Percentiles rank a stretch among this genome's conserved stretches.
These are phyloP conservation scores for Hozukius guyotensis DNA, from an alignment of 2,797 vertebrate species.

Conservation along the genomic window DNA sequence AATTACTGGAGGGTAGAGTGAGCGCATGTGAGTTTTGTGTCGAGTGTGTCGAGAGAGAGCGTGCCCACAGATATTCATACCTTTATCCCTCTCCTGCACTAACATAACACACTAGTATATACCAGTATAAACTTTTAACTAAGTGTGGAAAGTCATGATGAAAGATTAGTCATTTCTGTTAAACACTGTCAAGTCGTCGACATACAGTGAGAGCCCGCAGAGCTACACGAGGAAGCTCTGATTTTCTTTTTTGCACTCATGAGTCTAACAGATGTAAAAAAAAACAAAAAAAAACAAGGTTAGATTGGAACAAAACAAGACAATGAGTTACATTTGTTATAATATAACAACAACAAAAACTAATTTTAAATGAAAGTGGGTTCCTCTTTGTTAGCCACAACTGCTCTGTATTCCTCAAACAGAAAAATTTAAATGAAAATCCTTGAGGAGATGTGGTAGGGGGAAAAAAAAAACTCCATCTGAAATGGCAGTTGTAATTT, in stretches of 20 bases:
- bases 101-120: constrained; percentile 30
- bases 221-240: constrained; percentile 34
- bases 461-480: background rate
- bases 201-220: constrained; percentile 34
- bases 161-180: constrained; percentile 25
- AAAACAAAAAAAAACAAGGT: constrained; percentile 20
- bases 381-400: constrained; percentile 5
- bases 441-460: background rate
- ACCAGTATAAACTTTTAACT: background rate
- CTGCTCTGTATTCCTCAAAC: background rate
- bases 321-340: constrained; percentile 28
- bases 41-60: constrained; percentile 15
- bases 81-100: constrained; percentile 24
- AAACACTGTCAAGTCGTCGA: constrained; percentile 25
- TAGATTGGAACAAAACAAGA: constrained; percentile 39
- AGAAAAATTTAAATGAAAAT: background rate
- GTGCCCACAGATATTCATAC: constrained; percentile 42
- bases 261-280: constrained; percentile 29
- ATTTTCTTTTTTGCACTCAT: background rate
- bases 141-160: constrained; percentile 8
- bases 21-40: constrained; percentile 11
- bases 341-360: constrained; percentile 4
- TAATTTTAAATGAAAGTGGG: background rate
- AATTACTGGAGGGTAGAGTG: constrained; percentile 49
- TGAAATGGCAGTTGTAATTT: constrained; percentile 17